Evolutionary conservation across 1,140 invertebrate genomes (phyloP), one percentile per base, ranked within the genome.

Genomic region (Antheraea mylitta): DNA sequence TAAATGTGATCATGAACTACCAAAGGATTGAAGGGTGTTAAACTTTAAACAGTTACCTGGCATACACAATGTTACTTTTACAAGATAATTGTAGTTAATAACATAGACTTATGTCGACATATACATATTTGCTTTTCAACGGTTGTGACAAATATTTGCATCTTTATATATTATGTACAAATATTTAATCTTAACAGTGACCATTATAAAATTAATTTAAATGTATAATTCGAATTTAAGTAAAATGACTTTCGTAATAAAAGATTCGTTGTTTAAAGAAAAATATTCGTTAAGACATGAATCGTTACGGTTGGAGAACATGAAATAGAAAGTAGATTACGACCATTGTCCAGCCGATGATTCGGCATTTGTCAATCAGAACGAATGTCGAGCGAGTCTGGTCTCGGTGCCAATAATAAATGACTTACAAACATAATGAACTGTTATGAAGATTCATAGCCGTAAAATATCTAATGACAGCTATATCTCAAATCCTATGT

Each of bases 241-340:
- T 30, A 30, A 53, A 11, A 16, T 16, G 11, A 16, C 16, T 53
- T 53, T 53, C 16, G 11, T 53, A 53, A 53, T 37, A 63, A 63
- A 63, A 63, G 37, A 37, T 63, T 63, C 7, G 13, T 63, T 63
- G 30, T 63, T 5, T 37, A 63, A 37, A 63, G 37, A 30, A 37
- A 63, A 22, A n/a, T 63, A 37, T 37, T 63, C 37, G 30, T 48
- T 65, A 45, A 73, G 64, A 37, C 36, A 42, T 53, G 16, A 77
- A 72, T 73, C 72, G 79, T 77, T 77, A 81, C 77, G 79, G 79
- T 61, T 69, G 73, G 61, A 72, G 72, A 78, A 68, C 71, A 67
- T 80, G 80, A 85, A 85, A 83, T 82, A 80, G 81, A 85, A 85
- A 83, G 83, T 81, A 73, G 62, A 72, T 73, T 69, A 64, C 69